Evolutionary conservation across 1,140 invertebrate genomes (phyloP), one percentile per base, ranked within the genome.

Genomic region (Hydropsyche tenuis): DNA sequence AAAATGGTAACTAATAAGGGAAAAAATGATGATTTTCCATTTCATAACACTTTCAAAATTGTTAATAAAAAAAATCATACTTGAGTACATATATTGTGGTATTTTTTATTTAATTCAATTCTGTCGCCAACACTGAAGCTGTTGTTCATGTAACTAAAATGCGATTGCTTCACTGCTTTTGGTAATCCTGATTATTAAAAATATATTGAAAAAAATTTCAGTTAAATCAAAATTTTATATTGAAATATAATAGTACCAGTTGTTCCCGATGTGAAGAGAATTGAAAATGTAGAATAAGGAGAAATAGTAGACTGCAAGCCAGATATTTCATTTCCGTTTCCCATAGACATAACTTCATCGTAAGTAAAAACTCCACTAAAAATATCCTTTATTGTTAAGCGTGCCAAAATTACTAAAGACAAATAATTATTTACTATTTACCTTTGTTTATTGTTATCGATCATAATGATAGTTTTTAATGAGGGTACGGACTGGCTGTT

Each of bases 101-200:
- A 80, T 75, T 84, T 81, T 68, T 80, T 75, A 68, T 85, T 75
- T 37, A 89, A 83, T 63, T 87, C 86, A 14, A 87, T 77, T 74
- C 91, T 84, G 45, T 81, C 78, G 0, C 87, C 88, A 60, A 87
- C 80, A 81, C 89, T 84, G 72, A 87, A 88, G 23, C 89, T 87
- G 82, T 97, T 97, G 80, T 98, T 97, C 0, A 95, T 83, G 6
- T 94, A 84, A 69, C 89, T 90, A 76, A 90, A 88, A 81, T 98
- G 94, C 1, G 89, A 90, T 0, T 96, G 77, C 0, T 91, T 84
- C 0, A 93, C 90, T 7, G 92, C 96, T 84, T 98, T 98, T 0
- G 96, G 93, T 46, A 75, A 42, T 11, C 77, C 77, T 78, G 25
- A 11, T 74, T 75, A 51, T 69, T 14, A 18, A 62, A 37, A 71